Evolutionary conservation across 2,797 vertebrate species (phyloP), one percentile per base, ranked within the genome.

Genomic region (Acridotheres tristis): DNA sequence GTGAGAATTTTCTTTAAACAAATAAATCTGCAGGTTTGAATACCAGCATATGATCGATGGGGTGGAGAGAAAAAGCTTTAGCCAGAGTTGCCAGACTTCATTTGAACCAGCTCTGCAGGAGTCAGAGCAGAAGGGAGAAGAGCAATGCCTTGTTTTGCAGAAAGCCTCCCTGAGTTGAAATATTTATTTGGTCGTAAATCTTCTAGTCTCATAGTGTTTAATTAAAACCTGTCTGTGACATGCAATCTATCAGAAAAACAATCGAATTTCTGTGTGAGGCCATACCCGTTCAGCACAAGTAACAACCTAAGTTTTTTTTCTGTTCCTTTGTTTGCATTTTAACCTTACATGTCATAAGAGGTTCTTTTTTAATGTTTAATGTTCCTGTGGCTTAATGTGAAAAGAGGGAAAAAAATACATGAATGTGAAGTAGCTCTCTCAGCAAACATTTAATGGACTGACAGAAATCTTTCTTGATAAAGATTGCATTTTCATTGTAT

Each of bases 121-220:
- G 29, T 61, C 48, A 13, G 55, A 69, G 58, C 51, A 87, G 54
- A 63, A 63, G 34, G 65, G 77, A 93, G 69, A 32, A 48, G 25
- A 83, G 54, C 55, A 38, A 50, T 81, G 58, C 21, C 74, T 92
- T 80, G 59, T 84, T 94, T 92, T 83, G 65, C 63, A 83, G 53
- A 71, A 68, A 62, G 40, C 63, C 58, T 93, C 79, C n/a, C 43
- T 8, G 15, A 71, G 29, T 1, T 67, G 29, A 93, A 94, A 36
- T 79, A 65, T 58, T 86, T 83, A 12, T 68, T 95, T 61, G 88
- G 53, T 65, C 77, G 26, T 94, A 93, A 86, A 86, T 81, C 51
- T 87, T 78, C 45, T 26, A 61, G 85, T 77, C 45, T 90, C 27
- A 20, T 29, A 29, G 45, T 30, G 59, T 62, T 86, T 71, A 73